phyloP scores from a whole-genome alignment of 2,888 invertebrate species.

The Noctua pronuba region DNA sequence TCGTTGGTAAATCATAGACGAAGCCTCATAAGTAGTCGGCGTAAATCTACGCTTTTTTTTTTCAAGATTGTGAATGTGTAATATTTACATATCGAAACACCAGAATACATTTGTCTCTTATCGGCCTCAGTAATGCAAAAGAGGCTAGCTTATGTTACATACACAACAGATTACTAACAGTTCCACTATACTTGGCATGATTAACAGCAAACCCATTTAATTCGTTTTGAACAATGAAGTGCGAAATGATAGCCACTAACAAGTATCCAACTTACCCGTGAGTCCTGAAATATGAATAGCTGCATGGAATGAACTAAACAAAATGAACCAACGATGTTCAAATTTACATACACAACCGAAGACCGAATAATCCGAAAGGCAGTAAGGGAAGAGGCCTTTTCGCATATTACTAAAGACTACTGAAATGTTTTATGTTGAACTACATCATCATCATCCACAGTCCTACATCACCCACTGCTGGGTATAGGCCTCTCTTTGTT shows the following conservation, averaged over 20 bases:
- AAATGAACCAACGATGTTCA: neutral
- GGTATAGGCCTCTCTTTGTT: neutral
- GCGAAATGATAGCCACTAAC: neutral
- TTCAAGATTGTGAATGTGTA: conserved; percentile 1
- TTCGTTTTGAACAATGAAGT: neutral
- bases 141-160: neutral
- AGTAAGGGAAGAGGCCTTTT: neutral
- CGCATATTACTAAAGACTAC: neutral
- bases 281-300: neutral
- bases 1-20: conserved; percentile 59
- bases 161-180: neutral
- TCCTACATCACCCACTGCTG: neutral
- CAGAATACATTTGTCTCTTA: neutral
- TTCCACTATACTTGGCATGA: neutral
- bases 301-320: neutral
- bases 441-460: neutral
- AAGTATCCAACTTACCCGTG: too few relatives aligned
- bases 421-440: neutral
- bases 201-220: neutral
- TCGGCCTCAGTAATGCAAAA: neutral
- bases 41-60: conserved; percentile 4
- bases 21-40: conserved; percentile 25
- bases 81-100: neutral
- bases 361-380: neutral
- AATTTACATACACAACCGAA: neutral